phyloP scores from a whole-genome alignment of 2,113 vertebrate genomes.

The Sarotherodon lohbergeri region DNA sequence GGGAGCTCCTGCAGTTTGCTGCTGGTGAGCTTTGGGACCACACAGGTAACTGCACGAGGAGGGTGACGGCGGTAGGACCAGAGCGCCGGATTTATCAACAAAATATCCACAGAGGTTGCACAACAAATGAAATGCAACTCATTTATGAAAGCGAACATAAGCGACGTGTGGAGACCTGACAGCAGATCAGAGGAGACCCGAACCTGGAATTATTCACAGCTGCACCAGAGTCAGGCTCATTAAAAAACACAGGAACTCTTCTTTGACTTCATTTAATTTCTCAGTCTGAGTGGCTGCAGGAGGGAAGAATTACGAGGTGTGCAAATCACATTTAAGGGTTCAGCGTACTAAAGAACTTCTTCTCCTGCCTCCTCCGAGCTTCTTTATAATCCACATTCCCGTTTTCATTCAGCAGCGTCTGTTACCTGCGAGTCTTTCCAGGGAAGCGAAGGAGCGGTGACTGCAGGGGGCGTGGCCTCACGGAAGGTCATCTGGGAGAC shows the following conservation, averaged over 20 bases:
- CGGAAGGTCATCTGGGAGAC: neutral
- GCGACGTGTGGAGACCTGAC: neutral
- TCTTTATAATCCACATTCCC: neutral
- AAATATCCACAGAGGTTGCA: neutral
- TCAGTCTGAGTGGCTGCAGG: slow-evolving; percentile 60
- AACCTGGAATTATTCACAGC: slow-evolving; percentile 43
- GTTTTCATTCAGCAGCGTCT: neutral
- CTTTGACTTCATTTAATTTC: slow-evolving; percentile 73
- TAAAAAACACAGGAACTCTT: slow-evolving; percentile 70
- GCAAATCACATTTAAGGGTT: slow-evolving; percentile 75
- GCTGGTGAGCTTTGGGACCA: neutral
- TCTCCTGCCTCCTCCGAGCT: neutral
- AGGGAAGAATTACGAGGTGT: slow-evolving; percentile 70
- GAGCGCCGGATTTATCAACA: neutral
- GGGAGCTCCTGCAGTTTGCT: neutral
- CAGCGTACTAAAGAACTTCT: slow-evolving; percentile 55
- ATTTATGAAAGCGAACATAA: neutral
- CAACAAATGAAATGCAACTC: neutral
- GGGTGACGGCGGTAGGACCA: neutral
- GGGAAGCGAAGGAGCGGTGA: rapidly evolving
- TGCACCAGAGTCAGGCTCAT: slow-evolving; percentile 66
- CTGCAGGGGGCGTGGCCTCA: neutral
- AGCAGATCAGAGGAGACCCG: neutral
- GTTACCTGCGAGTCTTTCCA: neutral
- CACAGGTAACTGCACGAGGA: neutral